Conservation (phyloP, 2,113 vertebrate genomes). For the Gambusia affinis region DNA sequence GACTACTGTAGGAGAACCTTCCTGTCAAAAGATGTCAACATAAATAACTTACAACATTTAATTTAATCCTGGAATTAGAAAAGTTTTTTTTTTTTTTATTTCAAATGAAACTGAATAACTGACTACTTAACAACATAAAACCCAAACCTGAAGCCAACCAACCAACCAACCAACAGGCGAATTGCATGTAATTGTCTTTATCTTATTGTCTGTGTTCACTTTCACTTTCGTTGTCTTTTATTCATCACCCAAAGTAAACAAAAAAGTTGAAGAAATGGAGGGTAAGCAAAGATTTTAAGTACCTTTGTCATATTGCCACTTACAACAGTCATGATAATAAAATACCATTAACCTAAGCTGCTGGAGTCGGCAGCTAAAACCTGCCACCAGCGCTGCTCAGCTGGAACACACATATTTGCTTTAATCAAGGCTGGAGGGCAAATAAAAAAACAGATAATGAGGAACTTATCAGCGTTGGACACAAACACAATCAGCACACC, state of each 20-base stretch:
- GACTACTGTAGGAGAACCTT: too few species aligned
- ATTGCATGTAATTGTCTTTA: not conserved
- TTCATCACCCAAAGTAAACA: not conserved
- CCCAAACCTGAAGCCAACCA: not conserved
- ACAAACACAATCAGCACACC: conserved; percentile 4
- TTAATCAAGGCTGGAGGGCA: conserved; percentile 18
- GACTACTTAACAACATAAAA: not conserved
- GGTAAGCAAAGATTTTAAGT: not conserved
- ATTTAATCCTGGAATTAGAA: too few species aligned
- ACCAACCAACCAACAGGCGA: not conserved
- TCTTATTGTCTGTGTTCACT: not conserved
- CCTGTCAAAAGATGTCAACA: too few species aligned
- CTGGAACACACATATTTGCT: conserved; percentile 17
- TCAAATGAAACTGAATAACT: not conserved
- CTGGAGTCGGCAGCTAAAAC: conserved; percentile 1
- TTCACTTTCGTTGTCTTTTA: not conserved
- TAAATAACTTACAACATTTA: too few species aligned
- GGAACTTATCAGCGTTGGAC: conserved; percentile 6
- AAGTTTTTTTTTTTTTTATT: too few species aligned
- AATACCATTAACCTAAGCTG: not conserved
- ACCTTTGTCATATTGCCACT: not conserved
- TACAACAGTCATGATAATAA: not conserved
- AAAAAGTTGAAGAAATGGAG: not conserved
- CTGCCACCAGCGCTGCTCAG: conserved; percentile 10
- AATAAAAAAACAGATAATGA: conserved; percentile 1